phyloP scores from a whole-genome alignment of 1,140 invertebrate genomes.

The Achroia grisella region DNA sequence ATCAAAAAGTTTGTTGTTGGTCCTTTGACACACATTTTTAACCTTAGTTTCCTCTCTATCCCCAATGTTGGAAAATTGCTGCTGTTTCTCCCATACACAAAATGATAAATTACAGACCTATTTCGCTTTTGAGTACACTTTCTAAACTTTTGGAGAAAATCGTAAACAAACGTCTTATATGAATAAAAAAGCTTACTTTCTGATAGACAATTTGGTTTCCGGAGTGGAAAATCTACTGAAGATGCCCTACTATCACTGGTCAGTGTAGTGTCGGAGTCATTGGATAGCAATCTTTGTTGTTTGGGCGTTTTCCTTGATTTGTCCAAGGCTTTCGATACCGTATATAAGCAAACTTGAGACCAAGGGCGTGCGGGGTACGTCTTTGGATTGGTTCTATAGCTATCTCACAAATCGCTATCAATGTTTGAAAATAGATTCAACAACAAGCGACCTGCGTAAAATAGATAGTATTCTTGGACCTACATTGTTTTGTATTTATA shows the following conservation, averaged over 20 bases:
- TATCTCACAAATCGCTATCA: background rate
- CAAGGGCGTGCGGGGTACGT: background rate
- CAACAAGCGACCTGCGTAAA: no score
- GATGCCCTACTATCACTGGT: background rate
- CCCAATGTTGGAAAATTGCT: slow-evolving; percentile 5
- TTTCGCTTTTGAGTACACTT: slow-evolving; percentile 4
- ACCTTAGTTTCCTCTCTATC: slow-evolving; percentile 3
- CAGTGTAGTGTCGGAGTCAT: background rate
- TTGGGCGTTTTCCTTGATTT: background rate
- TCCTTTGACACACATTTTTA: slow-evolving; percentile 6
- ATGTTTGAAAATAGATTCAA: background rate
- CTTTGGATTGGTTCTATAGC: background rate
- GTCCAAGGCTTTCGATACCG: background rate
- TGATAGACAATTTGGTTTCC: background rate
- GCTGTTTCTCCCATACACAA: slow-evolving; percentile 5
- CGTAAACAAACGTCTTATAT: background rate
- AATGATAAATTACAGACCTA: slow-evolving; percentile 7
- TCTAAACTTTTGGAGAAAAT: slow-evolving; percentile 7
- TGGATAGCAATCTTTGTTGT: background rate
- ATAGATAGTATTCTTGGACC: background rate
- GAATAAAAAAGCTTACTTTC: background rate
- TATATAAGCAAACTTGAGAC: background rate
- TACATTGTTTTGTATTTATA: background rate
- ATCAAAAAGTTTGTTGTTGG: background rate
- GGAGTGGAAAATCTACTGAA: background rate